phyloP scores from a whole-genome alignment of 2,797 vertebrate genomes.

The Thripadectes ignobilis region DNA sequence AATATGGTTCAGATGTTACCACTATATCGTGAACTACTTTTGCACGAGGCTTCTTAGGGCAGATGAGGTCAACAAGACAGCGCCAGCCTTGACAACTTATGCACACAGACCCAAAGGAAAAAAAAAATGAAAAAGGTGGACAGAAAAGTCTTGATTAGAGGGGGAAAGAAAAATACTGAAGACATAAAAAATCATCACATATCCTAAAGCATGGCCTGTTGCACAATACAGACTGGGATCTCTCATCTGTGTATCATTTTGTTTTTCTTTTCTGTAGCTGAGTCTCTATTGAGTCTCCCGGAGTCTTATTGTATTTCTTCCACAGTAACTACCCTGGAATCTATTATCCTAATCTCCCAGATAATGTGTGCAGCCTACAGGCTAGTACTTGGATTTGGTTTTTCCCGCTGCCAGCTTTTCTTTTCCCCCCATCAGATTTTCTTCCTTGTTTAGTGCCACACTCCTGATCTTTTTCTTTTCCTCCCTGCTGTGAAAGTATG shows the following conservation, averaged over 20 bases:
- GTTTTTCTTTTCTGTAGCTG: background rate
- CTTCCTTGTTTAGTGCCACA: constrained; percentile 19
- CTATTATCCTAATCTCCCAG: constrained; percentile 25
- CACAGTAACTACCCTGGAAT: constrained; percentile 19
- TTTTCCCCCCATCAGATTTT: background rate
- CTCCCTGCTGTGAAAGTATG: background rate
- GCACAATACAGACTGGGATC: background rate
- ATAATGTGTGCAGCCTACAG: background rate
- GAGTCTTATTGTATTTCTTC: background rate
- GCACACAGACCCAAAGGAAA: background rate
- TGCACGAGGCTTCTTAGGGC: background rate
- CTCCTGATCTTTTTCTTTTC: background rate
- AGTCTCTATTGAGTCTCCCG: background rate
- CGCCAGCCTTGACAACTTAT: background rate
- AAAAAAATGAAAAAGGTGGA: background rate
- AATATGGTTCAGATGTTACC: constrained; percentile 22
- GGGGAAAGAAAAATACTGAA: background rate
- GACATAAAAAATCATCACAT: background rate
- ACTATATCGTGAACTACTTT: background rate
- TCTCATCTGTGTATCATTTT: background rate
- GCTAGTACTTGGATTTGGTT: constrained; percentile 12
- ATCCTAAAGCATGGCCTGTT: background rate
- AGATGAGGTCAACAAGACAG: background rate
- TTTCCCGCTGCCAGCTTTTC: background rate
- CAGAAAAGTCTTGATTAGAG: background rate